Evolutionary conservation across 2,113 vertebrate genomes (phyloP).

Genomic region (Poeciliopsis occidentalis): DNA sequence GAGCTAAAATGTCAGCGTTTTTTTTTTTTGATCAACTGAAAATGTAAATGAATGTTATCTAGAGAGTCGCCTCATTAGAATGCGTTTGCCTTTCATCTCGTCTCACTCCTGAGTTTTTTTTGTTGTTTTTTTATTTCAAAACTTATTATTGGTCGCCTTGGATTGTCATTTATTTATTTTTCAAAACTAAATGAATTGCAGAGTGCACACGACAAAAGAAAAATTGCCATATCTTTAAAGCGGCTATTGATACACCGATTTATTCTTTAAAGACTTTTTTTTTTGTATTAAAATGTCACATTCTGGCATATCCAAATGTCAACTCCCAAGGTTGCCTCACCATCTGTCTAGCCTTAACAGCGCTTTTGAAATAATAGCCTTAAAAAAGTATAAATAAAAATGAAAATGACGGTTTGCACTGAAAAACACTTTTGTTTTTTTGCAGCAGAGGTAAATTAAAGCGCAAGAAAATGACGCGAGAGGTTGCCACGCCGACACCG

Average conservation of each 20-base stretch:
- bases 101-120: slow-evolving; percentile 22
- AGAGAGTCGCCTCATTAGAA: slow-evolving; percentile 21
- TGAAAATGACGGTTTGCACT: slow-evolving; percentile 18
- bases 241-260: slow-evolving; percentile 66
- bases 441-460: slow-evolving; percentile 23
- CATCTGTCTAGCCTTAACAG: slow-evolving; percentile 59
- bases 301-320: slow-evolving; percentile 81
- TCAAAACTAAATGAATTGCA: slow-evolving; percentile 35
- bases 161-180: slow-evolving; percentile 6
- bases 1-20: background rate
- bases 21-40: slow-evolving; percentile 22
- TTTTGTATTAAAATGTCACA: slow-evolving; percentile 79
- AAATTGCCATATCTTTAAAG: slow-evolving; percentile 66
- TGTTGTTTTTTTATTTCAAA: background rate
- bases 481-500: slow-evolving; percentile 31
- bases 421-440: slow-evolving; percentile 11
- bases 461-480: slow-evolving; percentile 27
- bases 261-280: slow-evolving; percentile 75
- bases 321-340: slow-evolving; percentile 74
- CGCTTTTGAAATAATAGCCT: slow-evolving; percentile 70
- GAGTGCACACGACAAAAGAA: slow-evolving; percentile 47
- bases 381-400: slow-evolving; percentile 12
- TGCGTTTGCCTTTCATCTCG: slow-evolving; percentile 22
- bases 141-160: slow-evolving; percentile 27
- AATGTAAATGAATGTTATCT: slow-evolving; percentile 32